These are phyloP conservation scores for Trachelus iudaicus DNA, from an alignment of 2,888 invertebrate species.

Conservation along the genomic window DNA sequence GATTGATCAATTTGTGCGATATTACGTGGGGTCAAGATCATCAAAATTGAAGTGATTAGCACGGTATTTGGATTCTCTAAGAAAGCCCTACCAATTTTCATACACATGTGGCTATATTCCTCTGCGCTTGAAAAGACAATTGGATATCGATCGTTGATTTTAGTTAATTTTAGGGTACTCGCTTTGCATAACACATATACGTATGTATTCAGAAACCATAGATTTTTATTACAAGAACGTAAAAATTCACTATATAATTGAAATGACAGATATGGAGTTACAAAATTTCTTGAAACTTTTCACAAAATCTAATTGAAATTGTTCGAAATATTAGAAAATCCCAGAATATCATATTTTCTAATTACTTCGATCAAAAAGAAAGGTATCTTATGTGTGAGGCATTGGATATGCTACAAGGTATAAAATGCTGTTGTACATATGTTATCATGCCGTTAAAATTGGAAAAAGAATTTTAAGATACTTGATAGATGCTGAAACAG, in stretches of 20 bases:
- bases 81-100: neutral
- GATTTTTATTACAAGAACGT: conserved; percentile 16
- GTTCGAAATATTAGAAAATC: no score
- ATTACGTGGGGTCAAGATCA: neutral
- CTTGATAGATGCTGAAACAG: no score
- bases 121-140: neutral
- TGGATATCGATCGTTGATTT: neutral
- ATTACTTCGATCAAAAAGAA: no score
- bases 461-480: no score
- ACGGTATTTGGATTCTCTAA: neutral
- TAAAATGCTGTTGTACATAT: no score
- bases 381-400: no score
- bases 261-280: neutral
- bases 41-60: neutral
- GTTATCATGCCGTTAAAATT: no score
- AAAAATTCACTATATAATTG: neutral
- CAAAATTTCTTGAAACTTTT: no score
- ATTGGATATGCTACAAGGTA: no score
- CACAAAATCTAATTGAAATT: no score
- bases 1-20: neutral
- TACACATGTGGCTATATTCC: neutral
- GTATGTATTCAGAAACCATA: conserved; percentile 3
- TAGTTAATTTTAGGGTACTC: neutral
- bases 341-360: no score
- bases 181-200: conserved; percentile 19